A percentile compares a stretch with the other conserved stretches of the same genome.
Conservation (phyloP, 1,140 invertebrate species). For the Drosophila cardini region DNA sequence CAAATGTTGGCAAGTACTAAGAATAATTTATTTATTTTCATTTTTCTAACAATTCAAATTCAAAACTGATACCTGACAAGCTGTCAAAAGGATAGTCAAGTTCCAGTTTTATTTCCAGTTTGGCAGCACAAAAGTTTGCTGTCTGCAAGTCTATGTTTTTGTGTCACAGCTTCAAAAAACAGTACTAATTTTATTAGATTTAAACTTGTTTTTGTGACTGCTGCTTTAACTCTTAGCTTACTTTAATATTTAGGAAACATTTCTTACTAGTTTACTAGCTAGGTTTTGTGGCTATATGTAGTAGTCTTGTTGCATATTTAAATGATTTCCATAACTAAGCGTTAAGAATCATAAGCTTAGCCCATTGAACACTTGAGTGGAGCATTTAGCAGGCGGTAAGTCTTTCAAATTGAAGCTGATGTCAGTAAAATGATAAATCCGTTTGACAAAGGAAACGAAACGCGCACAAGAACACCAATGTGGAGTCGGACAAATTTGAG, state of each 20-base stretch:
- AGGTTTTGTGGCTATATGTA: no score
- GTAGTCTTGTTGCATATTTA: constrained; percentile 47
- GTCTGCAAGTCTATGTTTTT: no score
- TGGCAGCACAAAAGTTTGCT: background rate
- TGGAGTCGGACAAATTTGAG: constrained; percentile 48
- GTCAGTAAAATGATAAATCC: constrained; percentile 77
- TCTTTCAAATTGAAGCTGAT: constrained; percentile 56
- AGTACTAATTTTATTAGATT: constrained; percentile 45
- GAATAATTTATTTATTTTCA: constrained; percentile 83
- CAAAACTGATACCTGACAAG: constrained; percentile 49
- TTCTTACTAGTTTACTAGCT: no score
- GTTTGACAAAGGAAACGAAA: constrained; percentile 68
- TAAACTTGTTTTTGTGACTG: constrained; percentile 42
- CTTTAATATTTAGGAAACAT: no score
- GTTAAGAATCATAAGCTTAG: constrained; percentile 69
- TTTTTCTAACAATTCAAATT: constrained; percentile 80
- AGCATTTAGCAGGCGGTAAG: constrained; percentile 41
- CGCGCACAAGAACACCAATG: constrained; percentile 70
- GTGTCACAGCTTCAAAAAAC: no score
- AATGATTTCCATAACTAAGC: constrained; percentile 75
- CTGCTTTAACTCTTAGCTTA: no score
- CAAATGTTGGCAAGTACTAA: no score
- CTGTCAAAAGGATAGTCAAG: constrained; percentile 5
- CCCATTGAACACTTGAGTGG: constrained; percentile 53
- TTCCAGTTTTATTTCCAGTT: background rate